A percentile compares a stretch with the other conserved stretches of the same genome.
phyloP scores from a whole-genome alignment of 1,140 invertebrate genomes.

The Listronotus oregonensis region DNA sequence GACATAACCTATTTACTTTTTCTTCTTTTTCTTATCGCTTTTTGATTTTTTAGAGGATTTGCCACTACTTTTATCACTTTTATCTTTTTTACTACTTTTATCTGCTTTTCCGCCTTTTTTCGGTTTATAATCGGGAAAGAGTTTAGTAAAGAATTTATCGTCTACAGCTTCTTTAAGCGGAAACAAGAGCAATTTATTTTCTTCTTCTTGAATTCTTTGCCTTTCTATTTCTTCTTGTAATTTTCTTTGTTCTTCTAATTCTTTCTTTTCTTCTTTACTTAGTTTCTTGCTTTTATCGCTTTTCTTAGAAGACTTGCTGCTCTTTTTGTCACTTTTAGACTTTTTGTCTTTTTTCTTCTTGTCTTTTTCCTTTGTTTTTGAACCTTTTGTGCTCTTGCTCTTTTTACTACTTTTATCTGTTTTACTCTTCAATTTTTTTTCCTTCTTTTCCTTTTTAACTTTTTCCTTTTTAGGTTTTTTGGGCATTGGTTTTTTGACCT shows the following conservation, averaged over 20 bases:
- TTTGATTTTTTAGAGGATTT: conserved; percentile 15
- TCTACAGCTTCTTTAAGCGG: conserved; percentile 43
- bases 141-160: conserved; percentile 40
- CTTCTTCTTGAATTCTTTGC: conserved; percentile 23
- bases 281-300: conserved; percentile 33
- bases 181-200: conserved; percentile 45
- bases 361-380: conserved; percentile 16
- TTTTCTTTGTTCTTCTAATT: conserved; percentile 30
- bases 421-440: conserved; percentile 10
- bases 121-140: conserved; percentile 45
- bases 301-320: conserved; percentile 31
- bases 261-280: conserved; percentile 39
- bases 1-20: neutral
- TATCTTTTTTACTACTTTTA: conserved; percentile 14
- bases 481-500: conserved; percentile 34
- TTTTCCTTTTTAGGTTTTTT: conserved; percentile 35
- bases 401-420: conserved; percentile 9
- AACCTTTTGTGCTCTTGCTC: conserved; percentile 26
- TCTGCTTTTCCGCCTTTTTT: conserved; percentile 9
- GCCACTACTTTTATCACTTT: conserved; percentile 29
- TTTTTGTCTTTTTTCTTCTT: conserved; percentile 11
- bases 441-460: conserved; percentile 22
- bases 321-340: conserved; percentile 22
- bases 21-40: conserved; percentile 8
- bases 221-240: conserved; percentile 35